Percentiles rank a stretch among this genome's conserved stretches.
Conservation (phyloP, 2,797 vertebrate species). For the Megalops cyprinoides region DNA sequence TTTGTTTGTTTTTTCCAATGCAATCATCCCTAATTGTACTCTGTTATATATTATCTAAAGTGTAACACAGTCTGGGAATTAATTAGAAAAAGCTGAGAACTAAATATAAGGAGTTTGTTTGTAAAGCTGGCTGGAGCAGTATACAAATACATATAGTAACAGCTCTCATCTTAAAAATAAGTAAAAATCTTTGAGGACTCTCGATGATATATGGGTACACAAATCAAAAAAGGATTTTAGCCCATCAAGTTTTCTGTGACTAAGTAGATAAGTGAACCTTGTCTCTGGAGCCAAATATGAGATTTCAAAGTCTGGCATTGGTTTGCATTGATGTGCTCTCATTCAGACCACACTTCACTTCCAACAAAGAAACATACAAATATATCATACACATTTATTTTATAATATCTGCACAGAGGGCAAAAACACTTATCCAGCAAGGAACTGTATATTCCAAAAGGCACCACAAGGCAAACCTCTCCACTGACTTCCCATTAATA, state of each 20-base stretch:
- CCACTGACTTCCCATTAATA: constrained; percentile 2
- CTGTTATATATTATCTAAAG: background rate
- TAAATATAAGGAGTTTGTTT: background rate
- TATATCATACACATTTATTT: background rate
- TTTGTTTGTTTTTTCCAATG: no score
- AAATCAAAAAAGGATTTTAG: background rate
- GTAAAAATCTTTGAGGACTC: background rate
- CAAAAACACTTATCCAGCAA: constrained; percentile 10
- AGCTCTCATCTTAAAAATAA: background rate
- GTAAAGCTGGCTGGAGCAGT: background rate
- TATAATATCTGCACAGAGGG: background rate
- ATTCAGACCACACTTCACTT: background rate
- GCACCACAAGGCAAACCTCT: constrained; percentile 9
- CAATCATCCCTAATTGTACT: background rate
- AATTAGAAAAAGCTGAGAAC: background rate
- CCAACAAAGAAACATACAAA: background rate
- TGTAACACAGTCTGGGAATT: background rate
- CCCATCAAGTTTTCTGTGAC: background rate
- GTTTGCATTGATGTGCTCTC: background rate
- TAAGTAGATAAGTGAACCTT: background rate
- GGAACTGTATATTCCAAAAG: background rate
- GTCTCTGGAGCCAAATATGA: background rate
- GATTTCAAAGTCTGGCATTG: background rate
- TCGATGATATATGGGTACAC: no score
- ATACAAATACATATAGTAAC: no score